phyloP scores from a whole-genome alignment of 2,888 invertebrate genomes.

The Nineta flava region DNA sequence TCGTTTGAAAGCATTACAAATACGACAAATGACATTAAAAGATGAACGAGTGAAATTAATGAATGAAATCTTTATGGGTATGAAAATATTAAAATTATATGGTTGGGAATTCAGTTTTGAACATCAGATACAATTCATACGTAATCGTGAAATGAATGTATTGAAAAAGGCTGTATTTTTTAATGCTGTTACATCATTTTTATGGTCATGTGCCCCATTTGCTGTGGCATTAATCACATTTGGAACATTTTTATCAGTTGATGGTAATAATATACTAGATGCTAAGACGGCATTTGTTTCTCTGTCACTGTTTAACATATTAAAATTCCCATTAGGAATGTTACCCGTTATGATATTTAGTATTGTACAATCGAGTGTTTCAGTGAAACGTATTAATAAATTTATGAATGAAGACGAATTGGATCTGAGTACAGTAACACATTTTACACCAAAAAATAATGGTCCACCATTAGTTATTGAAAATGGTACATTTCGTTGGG shows the following conservation, averaged over 20 bases:
- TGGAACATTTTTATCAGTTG: conserved; percentile 75
- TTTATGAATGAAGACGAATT: conserved; percentile 88
- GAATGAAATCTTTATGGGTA: conserved; percentile 85
- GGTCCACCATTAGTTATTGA: conserved; percentile 57
- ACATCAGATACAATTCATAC: conserved; percentile 70
- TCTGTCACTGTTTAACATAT: conserved; percentile 91
- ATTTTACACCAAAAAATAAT: conserved; percentile 54
- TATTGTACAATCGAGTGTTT: conserved; percentile 68
- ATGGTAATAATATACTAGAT: conserved; percentile 69
- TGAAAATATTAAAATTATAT: conserved; percentile 85
- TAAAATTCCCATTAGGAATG: conserved; percentile 90
- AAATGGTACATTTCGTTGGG: conserved; percentile 84
- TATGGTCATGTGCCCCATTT: conserved; percentile 82
- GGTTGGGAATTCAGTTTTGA: conserved; percentile 93
- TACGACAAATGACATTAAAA: conserved; percentile 84
- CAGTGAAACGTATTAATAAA: conserved; percentile 77
- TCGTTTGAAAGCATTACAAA: conserved; percentile 62
- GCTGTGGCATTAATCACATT: conserved; percentile 80
- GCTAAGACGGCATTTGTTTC: conserved; percentile 90
- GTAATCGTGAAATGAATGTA: conserved; percentile 78
- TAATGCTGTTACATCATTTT: conserved; percentile 76
- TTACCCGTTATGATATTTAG: conserved; percentile 90
- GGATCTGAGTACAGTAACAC: conserved; percentile 58
- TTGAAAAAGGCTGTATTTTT: conserved; percentile 78
- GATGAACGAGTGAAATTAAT: conserved; percentile 85